Evolutionary conservation across 2,888 invertebrate genomes (phyloP).

Genomic region (Yponomeuta plumbellus): DNA sequence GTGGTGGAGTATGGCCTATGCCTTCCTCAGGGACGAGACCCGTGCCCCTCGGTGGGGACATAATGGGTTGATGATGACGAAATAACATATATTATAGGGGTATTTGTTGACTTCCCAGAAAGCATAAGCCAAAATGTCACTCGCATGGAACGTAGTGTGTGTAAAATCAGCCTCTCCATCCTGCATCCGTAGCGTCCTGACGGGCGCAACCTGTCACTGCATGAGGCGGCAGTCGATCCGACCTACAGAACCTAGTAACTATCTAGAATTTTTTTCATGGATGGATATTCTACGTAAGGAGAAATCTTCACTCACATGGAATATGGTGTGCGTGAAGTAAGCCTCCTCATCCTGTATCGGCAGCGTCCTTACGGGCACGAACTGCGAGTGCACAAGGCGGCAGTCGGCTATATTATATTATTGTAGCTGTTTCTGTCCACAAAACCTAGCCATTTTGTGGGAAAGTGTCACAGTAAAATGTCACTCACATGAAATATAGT

Average conservation of each 20-base stretch:
- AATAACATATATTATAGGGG: no score
- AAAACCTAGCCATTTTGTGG: no score
- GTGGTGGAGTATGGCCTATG: no score
- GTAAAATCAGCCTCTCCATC: constrained; percentile 30
- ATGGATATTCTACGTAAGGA: no score
- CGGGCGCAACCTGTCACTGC: background rate
- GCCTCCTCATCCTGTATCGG: constrained; percentile 45
- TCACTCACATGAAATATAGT: constrained; percentile 80
- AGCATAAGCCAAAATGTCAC: no score
- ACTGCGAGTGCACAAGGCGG: constrained; percentile 27
- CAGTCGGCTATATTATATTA: constrained; percentile 26
- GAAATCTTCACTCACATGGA: constrained; percentile 78
- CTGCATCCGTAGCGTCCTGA: background rate
- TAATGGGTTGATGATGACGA: no score
- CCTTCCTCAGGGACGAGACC: no score
- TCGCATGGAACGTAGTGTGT: constrained; percentile 83
- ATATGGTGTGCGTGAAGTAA: constrained; percentile 84
- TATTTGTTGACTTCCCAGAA: no score
- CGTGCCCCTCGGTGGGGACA: no score
- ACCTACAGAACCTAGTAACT: constrained; percentile 29
- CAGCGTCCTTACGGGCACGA: background rate
- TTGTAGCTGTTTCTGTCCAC: no score
- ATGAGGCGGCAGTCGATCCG: background rate
- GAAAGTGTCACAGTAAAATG: no score
- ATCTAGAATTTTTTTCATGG: no score